A percentile compares a stretch with the other conserved stretches of the same genome.
These are phyloP conservation scores for Cyclura pinguis DNA, from an alignment of 2,797 vertebrate genomes.

Conservation along the genomic window DNA sequence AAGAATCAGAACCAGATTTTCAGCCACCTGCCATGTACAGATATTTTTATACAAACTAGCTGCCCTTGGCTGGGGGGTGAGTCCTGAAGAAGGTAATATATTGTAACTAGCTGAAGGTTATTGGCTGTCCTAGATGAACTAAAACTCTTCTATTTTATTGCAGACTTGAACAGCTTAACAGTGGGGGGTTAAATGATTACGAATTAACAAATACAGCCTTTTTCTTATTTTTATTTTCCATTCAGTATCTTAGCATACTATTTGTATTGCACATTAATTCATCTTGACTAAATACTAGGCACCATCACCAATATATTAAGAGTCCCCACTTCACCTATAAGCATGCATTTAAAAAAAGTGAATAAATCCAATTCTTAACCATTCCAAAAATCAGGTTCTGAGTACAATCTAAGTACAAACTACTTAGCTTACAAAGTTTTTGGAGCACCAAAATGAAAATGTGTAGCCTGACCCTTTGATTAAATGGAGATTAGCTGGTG, in stretches of 20 bases:
- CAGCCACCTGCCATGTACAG: no score
- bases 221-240: conserved; percentile 14
- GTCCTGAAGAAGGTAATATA: no score
- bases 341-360: neutral
- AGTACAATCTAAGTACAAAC: neutral
- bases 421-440: neutral
- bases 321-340: conserved; percentile 14
- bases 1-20: no score
- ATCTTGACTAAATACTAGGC: conserved; percentile 3
- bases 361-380: neutral
- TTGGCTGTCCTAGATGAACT: neutral
- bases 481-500: neutral
- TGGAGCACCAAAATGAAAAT: conserved; percentile 23
- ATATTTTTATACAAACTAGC: no score
- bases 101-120: no score
- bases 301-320: conserved; percentile 4
- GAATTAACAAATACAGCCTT: neutral
- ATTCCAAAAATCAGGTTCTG: neutral
- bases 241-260: neutral
- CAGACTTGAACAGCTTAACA: neutral
- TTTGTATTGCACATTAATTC: conserved; percentile 16
- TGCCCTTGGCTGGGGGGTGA: no score
- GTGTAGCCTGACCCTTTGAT: neutral
- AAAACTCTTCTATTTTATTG: neutral
- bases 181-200: neutral